These are phyloP conservation scores for Drosophila micromelanica DNA, from an alignment of 1,140 invertebrate species.

Conservation along the genomic window DNA sequence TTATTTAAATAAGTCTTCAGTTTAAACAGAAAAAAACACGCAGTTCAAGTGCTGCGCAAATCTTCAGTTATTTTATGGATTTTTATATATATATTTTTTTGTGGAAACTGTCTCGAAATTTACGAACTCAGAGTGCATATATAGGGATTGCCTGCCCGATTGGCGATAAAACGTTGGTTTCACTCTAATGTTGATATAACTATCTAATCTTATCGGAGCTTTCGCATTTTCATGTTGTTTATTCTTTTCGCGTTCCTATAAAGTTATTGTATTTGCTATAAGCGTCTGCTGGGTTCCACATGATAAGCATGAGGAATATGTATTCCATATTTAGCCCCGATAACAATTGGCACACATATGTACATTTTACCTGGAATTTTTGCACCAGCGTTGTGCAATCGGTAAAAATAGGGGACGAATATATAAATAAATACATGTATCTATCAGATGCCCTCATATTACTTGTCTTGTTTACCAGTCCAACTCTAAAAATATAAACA, in stretches of 20 bases:
- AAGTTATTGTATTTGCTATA: constrained; percentile 19
- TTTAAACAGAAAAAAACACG: too few relatives aligned
- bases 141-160: background rate
- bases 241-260: constrained; percentile 23
- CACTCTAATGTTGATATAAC: constrained; percentile 19
- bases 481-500: constrained; percentile 34
- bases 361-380: constrained; percentile 18
- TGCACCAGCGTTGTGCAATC: constrained; percentile 17
- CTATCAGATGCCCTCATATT: constrained; percentile 23
- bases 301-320: constrained; percentile 39
- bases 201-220: constrained; percentile 51
- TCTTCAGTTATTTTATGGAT: constrained; percentile 27
- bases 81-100: constrained; percentile 8
- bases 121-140: background rate
- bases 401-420: constrained; percentile 24
- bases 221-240: constrained; percentile 28
- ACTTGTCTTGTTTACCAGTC: constrained; percentile 12
- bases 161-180: constrained; percentile 2
- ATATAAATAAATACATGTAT: constrained; percentile 30
- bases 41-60: too few relatives aligned
- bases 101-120: constrained; percentile 6
- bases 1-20: background rate
- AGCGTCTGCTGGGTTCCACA: constrained; percentile 20
- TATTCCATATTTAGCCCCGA: constrained; percentile 7
- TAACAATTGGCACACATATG: constrained; percentile 5